phyloP scores from a whole-genome alignment of 2,797 vertebrate species.

The Halcyon smyrnensis region DNA sequence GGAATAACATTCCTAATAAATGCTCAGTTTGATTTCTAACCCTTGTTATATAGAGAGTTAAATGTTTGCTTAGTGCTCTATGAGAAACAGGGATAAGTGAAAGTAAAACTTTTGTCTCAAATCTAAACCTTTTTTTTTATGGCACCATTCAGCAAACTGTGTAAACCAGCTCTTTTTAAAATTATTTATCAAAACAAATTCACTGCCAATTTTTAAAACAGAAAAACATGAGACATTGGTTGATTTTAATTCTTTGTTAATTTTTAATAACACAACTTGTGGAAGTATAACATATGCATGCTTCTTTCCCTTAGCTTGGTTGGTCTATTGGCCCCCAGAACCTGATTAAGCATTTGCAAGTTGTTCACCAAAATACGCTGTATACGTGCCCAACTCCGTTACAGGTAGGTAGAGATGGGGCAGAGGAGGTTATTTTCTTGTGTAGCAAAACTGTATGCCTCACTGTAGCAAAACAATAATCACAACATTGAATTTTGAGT shows the following conservation, averaged over 20 bases:
- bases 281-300: not conserved
- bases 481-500: not conserved
- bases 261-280: not conserved
- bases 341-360: conserved; percentile 94
- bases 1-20: not conserved
- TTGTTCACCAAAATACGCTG: conserved; percentile 91
- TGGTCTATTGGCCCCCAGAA: conserved; percentile 93
- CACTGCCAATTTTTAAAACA: not conserved
- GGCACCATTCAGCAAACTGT: not conserved
- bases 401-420: conserved; percentile 80
- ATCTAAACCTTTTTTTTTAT: not conserved
- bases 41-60: not conserved
- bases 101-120: not conserved
- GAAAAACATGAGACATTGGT: not conserved
- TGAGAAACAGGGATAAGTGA: not conserved
- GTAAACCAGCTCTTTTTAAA: not conserved
- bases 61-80: not conserved
- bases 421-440: not conserved
- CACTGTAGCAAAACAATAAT: not conserved
- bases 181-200: not conserved
- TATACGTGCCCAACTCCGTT: conserved; percentile 93
- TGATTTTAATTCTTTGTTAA: not conserved
- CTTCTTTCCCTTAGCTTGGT: conserved; percentile 85
- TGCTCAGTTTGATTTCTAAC: not conserved
- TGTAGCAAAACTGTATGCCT: not conserved